Evolutionary conservation across 2,113 vertebrate genomes (phyloP), one percentile per base, ranked within the genome.

Genomic region (Scalopus aquaticus): DNA sequence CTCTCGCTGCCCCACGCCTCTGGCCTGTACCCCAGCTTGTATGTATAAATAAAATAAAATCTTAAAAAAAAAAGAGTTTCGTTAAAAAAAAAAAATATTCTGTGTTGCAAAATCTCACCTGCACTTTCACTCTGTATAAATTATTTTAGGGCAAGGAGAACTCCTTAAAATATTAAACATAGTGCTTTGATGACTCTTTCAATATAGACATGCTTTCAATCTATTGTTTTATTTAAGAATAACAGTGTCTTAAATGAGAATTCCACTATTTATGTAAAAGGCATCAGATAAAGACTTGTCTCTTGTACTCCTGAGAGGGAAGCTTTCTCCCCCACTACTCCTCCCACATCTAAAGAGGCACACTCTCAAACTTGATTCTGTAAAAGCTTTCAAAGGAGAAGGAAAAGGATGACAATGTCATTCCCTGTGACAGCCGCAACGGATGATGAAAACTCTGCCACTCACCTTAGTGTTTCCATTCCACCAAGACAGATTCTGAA

Each of bases 201-300:
- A 86, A 82, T 78, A 78, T 24, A 84, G 82, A 78, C 9, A n/a
- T 35, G 2, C 30, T 74, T 95, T 89, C 64, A 7, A 64, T 86
- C 62, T 62, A 62, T 42, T 92, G 70, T 95, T 92, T 84, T 91
- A 78, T 64, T 93, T 73, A 88, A 93, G 64, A 93, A 67, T n/a
- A 84, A 72, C 42, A 72, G n/a, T 90, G 9, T 64, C 58, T 86
- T 82, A 65, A 42, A 60, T 83, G 91, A 79, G 64, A 89, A 89
- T 76, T 32, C 74, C 46, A 83, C 44, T 74, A 49, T 70, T 44
- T 88, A 77, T 79, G 67, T 56, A 89, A 89, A 96, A 91, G 79
- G 51, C 32, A 62, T 44, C 62, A 76, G 74, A 90, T 78, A 37
- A 89, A 91, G 49, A 67, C 73, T 44, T 89, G 74, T 87, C 78